These are phyloP conservation scores for Caretta caretta DNA, from an alignment of 2,113 vertebrate species.

Conservation along the genomic window DNA sequence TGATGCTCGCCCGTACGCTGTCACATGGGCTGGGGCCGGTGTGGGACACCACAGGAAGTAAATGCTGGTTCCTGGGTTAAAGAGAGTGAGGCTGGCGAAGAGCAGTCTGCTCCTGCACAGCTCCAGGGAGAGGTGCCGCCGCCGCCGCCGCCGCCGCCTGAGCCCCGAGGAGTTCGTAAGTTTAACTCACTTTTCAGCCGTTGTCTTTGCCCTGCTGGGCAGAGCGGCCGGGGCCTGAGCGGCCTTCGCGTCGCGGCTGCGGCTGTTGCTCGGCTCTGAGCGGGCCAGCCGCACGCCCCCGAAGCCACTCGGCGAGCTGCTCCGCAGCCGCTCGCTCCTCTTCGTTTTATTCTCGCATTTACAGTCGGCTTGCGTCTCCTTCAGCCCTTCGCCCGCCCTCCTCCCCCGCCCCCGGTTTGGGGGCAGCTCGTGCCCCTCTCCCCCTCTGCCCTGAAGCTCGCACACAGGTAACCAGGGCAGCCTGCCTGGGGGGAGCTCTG, in stretches of 20 bases:
- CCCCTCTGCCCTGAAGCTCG: background rate
- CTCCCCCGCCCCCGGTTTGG: background rate
- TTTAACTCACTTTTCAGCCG: background rate
- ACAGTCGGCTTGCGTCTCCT: background rate
- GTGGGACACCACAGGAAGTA: slow-evolving; percentile 60
- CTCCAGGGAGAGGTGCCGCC: background rate
- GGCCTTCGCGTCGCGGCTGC: background rate
- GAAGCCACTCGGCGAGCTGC: background rate
- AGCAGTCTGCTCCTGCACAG: background rate
- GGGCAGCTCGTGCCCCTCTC: background rate
- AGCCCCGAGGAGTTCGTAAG: slow-evolving; percentile 41
- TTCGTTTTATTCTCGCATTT: background rate
- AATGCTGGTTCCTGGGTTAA: slow-evolving; percentile 68
- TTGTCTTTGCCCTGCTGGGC: background rate
- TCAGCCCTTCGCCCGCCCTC: background rate
- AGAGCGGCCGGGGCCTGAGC: background rate
- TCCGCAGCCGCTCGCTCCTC: background rate
- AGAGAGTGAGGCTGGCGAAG: background rate
- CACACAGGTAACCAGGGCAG: background rate
- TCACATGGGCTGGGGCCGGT: slow-evolving; percentile 39
- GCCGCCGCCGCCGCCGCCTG: background rate
- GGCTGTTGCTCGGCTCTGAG: background rate
- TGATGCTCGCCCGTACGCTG: background rate
- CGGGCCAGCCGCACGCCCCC: background rate
- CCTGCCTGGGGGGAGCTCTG: background rate